Percentiles rank a stretch among this genome's conserved stretches.
Conservation (phyloP, 2,888 invertebrate genomes). For the Phania funesta region DNA sequence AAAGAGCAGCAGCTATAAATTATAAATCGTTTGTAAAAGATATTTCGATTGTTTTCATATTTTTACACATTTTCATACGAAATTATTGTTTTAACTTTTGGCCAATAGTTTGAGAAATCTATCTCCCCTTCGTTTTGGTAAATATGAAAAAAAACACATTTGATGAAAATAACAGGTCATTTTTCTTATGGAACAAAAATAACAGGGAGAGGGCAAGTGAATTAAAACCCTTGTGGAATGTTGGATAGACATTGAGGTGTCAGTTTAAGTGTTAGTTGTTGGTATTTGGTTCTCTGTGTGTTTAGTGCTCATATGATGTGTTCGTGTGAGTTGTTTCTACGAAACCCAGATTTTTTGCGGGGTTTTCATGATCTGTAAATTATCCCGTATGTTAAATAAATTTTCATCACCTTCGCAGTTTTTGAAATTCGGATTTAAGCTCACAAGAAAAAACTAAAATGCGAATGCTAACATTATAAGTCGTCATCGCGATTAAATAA, state of each 20-base stretch:
- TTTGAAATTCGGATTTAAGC: too few species aligned
- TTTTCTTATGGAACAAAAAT: conserved; percentile 35
- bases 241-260: conserved; percentile 57
- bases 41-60: conserved; percentile 55
- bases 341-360: too few species aligned
- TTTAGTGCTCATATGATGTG: neutral
- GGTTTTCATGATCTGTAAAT: too few species aligned
- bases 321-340: too few species aligned
- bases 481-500: too few species aligned
- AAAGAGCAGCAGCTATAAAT: conserved; percentile 55
- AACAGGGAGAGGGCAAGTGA: neutral
- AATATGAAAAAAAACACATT: too few species aligned
- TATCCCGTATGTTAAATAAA: too few species aligned
- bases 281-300: neutral
- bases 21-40: conserved; percentile 52
- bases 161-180: conserved; percentile 50
- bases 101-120: conserved; percentile 24
- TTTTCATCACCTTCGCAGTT: too few species aligned
- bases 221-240: conserved; percentile 33
- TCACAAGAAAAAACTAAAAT: too few species aligned
- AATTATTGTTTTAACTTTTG: conserved; percentile 24
- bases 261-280: conserved; percentile 52
- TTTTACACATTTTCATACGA: conserved; percentile 7
- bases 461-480: too few species aligned
- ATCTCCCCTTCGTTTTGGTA: neutral